Evolutionary conservation across 2,113 vertebrate species (phyloP).

Genomic region (Scomber colias): DNA sequence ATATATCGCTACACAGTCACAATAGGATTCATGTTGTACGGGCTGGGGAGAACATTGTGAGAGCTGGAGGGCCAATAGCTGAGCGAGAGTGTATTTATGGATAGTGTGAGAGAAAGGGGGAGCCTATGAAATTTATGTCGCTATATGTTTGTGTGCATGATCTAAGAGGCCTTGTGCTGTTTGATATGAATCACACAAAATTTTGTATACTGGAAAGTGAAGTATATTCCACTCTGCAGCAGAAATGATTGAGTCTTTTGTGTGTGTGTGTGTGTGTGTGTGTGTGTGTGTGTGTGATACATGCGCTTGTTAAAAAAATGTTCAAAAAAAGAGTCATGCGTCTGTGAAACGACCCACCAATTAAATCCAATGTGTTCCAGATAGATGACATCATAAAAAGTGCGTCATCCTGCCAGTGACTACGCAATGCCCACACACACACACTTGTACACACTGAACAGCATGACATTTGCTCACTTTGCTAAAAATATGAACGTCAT

Average conservation of each 20-base stretch:
- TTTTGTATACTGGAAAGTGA: slow-evolving; percentile 23
- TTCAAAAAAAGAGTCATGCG: slow-evolving; percentile 44
- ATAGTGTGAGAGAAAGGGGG: background rate
- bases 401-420: slow-evolving; percentile 42
- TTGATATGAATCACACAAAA: slow-evolving; percentile 52
- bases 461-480: slow-evolving; percentile 7
- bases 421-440: background rate
- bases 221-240: slow-evolving; percentile 37
- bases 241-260: slow-evolving; percentile 59
- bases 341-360: slow-evolving; percentile 68
- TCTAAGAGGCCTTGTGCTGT: slow-evolving; percentile 33
- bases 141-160: background rate
- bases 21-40: slow-evolving; percentile 47
- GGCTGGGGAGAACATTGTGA: background rate
- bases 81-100: slow-evolving; percentile 24
- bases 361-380: slow-evolving; percentile 78
- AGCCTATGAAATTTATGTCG: slow-evolving; percentile 28
- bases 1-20: slow-evolving; percentile 47
- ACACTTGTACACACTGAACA: background rate
- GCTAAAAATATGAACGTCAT: slow-evolving; percentile 18
- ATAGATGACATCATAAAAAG: slow-evolving; percentile 75
- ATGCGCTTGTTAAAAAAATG: slow-evolving; percentile 65
- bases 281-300: slow-evolving; percentile 50
- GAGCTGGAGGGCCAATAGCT: slow-evolving; percentile 26
- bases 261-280: slow-evolving; percentile 4